A percentile compares a stretch with the other conserved stretches of the same genome.
Evolutionary conservation across 2,113 vertebrate species (phyloP).

Genomic region (Gyps fulvus): DNA sequence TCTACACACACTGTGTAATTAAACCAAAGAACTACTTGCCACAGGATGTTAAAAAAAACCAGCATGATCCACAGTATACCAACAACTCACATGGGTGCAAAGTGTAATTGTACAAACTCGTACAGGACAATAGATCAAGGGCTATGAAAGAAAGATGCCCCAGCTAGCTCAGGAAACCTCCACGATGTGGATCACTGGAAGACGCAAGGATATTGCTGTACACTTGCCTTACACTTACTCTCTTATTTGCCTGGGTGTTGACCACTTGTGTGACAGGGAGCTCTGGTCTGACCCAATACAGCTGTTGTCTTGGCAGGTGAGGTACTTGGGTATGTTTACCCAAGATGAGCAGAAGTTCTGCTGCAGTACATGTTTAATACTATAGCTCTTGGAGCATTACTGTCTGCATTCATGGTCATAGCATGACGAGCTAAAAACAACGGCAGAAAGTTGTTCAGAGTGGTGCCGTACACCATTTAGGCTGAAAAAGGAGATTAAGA

Average conservation of each 20-base stretch:
- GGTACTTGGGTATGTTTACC: background rate
- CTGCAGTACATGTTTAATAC: background rate
- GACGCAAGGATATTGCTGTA: background rate
- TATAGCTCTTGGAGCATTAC: background rate
- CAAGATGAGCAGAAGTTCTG: background rate
- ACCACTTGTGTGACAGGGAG: background rate
- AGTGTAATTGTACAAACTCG: background rate
- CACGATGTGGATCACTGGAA: background rate
- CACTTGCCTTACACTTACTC: background rate
- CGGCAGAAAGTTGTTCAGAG: background rate
- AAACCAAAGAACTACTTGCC: background rate
- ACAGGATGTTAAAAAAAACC: background rate
- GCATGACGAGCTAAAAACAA: background rate
- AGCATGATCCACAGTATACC: background rate
- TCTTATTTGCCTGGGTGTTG: background rate
- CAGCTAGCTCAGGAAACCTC: background rate
- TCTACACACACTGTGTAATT: background rate
- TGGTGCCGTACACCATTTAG: background rate
- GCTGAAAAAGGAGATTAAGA: background rate
- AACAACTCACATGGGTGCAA: background rate
- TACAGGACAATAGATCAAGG: background rate
- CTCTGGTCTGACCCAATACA: background rate
- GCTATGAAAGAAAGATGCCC: background rate
- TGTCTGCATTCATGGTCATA: rapidly evolving
- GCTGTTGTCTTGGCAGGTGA: background rate